Evolutionary conservation across 2,797 vertebrate species (phyloP).

Genomic region (Acridotheres tristis): DNA sequence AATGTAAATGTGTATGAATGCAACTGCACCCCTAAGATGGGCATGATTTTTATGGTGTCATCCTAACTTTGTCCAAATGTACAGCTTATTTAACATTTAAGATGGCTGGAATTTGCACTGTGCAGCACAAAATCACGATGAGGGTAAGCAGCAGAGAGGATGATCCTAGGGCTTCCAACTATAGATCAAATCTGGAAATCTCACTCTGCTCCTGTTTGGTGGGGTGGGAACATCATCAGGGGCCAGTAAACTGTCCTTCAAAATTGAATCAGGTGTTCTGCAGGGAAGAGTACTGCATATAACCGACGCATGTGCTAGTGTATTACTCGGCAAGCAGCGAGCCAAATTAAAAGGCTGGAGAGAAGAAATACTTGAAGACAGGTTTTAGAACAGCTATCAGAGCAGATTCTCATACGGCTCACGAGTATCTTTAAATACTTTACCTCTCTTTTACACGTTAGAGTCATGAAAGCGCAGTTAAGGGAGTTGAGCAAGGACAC

Average conservation of each 20-base stretch:
- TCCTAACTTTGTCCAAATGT: neutral
- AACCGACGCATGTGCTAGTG: rapidly evolving
- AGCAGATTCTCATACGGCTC: neutral
- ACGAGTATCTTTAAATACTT: neutral
- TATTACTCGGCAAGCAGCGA: neutral
- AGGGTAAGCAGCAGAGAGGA: neutral
- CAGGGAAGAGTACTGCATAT: rapidly evolving
- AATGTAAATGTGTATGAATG: neutral
- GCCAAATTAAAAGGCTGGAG: neutral
- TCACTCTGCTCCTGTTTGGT: neutral
- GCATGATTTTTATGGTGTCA: neutral
- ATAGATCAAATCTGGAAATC: neutral
- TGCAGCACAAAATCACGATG: neutral
- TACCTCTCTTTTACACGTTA: neutral
- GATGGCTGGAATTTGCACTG: neutral
- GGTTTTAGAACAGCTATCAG: neutral
- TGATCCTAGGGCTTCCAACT: neutral
- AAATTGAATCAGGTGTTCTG: neutral
- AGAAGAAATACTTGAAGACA: neutral
- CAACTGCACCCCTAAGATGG: neutral
- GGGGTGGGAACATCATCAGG: neutral
- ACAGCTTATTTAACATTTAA: neutral
- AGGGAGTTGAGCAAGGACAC: neutral
- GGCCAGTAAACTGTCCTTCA: neutral
- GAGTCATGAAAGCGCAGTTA: neutral